Conservation (phyloP, 2,797 vertebrate genomes). For the Amblyopsis hoosieri region DNA sequence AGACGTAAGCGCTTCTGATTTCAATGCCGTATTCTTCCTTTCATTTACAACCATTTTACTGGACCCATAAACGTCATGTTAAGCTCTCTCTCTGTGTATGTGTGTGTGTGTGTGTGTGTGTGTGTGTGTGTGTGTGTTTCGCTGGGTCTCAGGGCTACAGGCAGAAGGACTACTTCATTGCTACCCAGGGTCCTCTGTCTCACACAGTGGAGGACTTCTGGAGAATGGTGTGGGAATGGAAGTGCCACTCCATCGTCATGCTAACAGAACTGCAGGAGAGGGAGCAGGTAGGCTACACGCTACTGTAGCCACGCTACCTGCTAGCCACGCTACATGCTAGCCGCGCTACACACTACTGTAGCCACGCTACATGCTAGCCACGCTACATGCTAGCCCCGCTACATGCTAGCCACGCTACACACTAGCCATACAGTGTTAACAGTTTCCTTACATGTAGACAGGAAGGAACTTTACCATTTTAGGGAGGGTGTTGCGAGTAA, state of each 20-base stretch:
- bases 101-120: conserved; percentile 9
- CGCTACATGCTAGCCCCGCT: no score
- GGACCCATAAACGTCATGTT: not conserved
- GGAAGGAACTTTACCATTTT: no score
- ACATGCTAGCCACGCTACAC: not conserved
- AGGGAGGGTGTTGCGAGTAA: no score
- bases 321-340: not conserved
- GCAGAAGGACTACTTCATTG: conserved; percentile 90
- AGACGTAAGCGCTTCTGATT: conserved; percentile 79
- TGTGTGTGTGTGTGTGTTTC: conserved; percentile 3
- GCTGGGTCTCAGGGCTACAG: conserved; percentile 80
- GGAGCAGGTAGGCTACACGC: conserved; percentile 79
- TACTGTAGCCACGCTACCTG: not conserved
- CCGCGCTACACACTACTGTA: no score
- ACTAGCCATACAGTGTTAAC: not conserved
- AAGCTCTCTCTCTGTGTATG: not conserved
- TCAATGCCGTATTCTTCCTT: not conserved
- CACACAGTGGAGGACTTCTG: conserved; percentile 91
- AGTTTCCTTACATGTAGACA: not conserved
- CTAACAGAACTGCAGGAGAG: conserved; percentile 88
- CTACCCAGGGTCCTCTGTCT: conserved; percentile 86
- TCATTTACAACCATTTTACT: not conserved
- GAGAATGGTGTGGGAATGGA: conserved; percentile 92
- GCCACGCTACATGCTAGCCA: no score
- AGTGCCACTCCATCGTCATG: conserved; percentile 89